phyloP scores from a whole-genome alignment of 2,888 invertebrate species.

The Eristalis pertinax region DNA sequence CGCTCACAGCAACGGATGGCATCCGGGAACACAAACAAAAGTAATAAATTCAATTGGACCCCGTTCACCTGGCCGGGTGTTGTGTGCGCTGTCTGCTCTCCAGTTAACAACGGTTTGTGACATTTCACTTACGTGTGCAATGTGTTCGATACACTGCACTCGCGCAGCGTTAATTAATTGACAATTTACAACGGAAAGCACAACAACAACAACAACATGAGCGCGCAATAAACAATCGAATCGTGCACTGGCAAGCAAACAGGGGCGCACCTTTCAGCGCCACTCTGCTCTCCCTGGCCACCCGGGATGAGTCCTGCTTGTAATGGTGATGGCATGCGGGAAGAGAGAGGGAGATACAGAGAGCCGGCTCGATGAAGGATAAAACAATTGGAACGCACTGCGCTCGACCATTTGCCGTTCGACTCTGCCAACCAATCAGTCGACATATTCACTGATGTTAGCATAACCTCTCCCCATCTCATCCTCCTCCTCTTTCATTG shows the following conservation, averaged over 20 bases:
- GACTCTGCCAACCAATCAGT: slow-evolving; percentile 53
- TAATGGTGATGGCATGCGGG: background rate
- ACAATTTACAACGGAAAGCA: slow-evolving; percentile 69
- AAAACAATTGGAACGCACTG: slow-evolving; percentile 64
- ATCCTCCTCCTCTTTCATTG: no score
- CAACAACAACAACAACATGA: slow-evolving; percentile 34
- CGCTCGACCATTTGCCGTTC: slow-evolving; percentile 17
- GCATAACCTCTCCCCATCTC: slow-evolving; percentile 24
- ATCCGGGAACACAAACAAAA: slow-evolving; percentile 62
- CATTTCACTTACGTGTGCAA: slow-evolving; percentile 69
- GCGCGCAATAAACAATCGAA: slow-evolving; percentile 62
- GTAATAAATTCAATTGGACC: slow-evolving; percentile 69
- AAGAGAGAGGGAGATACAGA: background rate
- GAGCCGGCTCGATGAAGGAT: slow-evolving; percentile 1
- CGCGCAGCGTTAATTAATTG: slow-evolving; percentile 69
- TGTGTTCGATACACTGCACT: slow-evolving; percentile 64
- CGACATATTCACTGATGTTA: slow-evolving; percentile 48
- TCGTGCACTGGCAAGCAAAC: slow-evolving; percentile 54
- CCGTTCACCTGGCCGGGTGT: slow-evolving; percentile 25
- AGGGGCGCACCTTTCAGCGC: background rate
- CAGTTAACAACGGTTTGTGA: slow-evolving; percentile 25
- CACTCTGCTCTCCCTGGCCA: background rate
- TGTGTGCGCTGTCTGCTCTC: background rate
- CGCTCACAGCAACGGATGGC: no score
- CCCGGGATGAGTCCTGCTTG: background rate